Percentiles rank a stretch among this genome's conserved stretches.
These are phyloP conservation scores for Poecile atricapillus DNA, from an alignment of 2,113 vertebrate genomes.

Conservation along the genomic window DNA sequence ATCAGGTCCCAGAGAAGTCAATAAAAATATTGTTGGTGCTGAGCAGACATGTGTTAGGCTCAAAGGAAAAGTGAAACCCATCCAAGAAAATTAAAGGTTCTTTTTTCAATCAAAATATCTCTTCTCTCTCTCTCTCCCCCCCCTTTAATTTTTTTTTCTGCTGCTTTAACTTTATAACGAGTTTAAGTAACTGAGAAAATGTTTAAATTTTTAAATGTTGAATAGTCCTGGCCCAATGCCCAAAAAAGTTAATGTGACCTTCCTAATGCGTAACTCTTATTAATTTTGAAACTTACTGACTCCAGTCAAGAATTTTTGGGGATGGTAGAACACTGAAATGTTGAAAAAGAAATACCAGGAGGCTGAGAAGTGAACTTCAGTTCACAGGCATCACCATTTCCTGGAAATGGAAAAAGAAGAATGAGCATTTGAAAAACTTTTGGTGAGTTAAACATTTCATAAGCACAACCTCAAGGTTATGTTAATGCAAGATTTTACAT, in stretches of 20 bases:
- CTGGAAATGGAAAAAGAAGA: background rate
- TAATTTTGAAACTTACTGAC: background rate
- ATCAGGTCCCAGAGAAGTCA: background rate
- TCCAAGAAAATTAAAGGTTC: background rate
- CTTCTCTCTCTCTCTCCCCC: background rate
- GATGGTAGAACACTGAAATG: background rate
- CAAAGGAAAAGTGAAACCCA: background rate
- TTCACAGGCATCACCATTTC: background rate
- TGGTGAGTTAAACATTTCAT: background rate
- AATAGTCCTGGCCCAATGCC: background rate
- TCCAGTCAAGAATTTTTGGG: background rate
- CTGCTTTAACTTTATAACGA: background rate
- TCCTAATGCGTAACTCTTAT: background rate
- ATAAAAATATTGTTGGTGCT: background rate
- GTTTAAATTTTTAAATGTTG: background rate
- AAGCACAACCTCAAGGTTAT: background rate
- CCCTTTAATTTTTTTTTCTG: background rate
- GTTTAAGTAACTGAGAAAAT: slow-evolving; percentile 16
- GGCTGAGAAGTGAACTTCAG: background rate
- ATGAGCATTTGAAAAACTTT: slow-evolving; percentile 8
- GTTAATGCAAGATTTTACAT: background rate
- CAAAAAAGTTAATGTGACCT: background rate
- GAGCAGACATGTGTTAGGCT: background rate
- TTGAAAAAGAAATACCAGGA: background rate
- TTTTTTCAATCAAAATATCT: background rate